Percentiles rank a stretch among this genome's conserved stretches.
Evolutionary conservation across 2,113 vertebrate species (phyloP).

Genomic region (Myotis yumanensis): DNA sequence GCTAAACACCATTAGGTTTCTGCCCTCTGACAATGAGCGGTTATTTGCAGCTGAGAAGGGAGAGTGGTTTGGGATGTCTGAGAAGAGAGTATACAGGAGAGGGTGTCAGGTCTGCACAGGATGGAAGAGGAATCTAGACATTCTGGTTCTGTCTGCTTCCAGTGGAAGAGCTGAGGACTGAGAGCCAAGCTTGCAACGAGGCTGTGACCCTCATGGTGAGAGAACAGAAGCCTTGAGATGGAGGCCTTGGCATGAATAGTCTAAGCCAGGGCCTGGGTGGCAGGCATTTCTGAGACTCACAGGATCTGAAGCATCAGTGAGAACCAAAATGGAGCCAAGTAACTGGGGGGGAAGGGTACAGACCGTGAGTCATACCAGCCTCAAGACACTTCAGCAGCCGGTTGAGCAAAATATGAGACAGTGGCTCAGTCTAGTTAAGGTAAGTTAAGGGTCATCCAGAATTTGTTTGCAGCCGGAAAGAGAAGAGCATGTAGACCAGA

Average conservation of each 20-base stretch:
- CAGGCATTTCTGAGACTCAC: not conserved
- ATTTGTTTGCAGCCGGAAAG: not conserved
- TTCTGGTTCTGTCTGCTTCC: too few relatives aligned
- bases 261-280: not conserved
- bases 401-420: not conserved
- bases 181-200: not conserved
- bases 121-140: not conserved
- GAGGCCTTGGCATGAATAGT: not conserved
- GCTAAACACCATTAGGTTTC: not conserved
- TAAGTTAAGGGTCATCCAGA: not conserved
- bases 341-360: not conserved
- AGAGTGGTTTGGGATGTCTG: not conserved
- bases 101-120: too few relatives aligned
- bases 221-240: not conserved
- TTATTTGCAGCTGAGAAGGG: not conserved
- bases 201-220: not conserved
- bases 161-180: not conserved
- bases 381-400: not conserved
- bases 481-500: not conserved
- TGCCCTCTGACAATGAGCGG: not conserved
- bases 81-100: not conserved
- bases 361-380: not conserved
- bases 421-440: not conserved
- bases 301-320: not conserved
- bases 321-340: not conserved